These are phyloP conservation scores for Himantopus leucocephalus DNA, from an alignment of 2,113 vertebrate genomes.

Conservation along the genomic window DNA sequence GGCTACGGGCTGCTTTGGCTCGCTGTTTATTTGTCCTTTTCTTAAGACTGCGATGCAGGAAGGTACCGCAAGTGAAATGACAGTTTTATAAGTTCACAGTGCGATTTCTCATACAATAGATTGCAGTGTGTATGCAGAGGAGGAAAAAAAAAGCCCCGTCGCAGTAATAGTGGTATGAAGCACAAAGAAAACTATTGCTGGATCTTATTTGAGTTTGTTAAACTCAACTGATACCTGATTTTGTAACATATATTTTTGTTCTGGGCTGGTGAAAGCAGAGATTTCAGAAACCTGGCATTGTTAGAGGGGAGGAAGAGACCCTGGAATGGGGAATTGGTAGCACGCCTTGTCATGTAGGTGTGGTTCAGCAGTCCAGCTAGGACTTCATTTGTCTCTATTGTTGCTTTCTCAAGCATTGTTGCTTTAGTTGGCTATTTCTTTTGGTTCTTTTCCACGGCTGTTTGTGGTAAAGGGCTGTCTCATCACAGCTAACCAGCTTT, in stretches of 20 bases:
- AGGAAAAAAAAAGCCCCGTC: not conserved
- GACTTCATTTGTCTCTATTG: slow-evolving; percentile 55
- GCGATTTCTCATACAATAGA: not conserved
- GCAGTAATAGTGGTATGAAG: not conserved
- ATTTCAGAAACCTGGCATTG: slow-evolving; percentile 28
- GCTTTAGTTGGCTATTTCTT: not conserved
- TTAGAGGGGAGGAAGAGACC: not conserved
- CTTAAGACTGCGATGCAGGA: not conserved
- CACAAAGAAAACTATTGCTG: not conserved
- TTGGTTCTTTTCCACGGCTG: not conserved
- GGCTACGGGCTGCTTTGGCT: not conserved
- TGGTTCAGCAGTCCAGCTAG: slow-evolving; percentile 52
- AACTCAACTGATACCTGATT: not conserved
- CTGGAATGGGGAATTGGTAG: not conserved
- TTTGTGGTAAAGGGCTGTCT: not conserved
- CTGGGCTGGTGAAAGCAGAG: not conserved
- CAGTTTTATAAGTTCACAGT: not conserved
- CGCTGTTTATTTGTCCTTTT: not conserved
- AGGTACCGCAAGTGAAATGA: not conserved
- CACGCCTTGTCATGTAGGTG: slow-evolving; percentile 56
- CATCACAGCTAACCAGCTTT: not conserved
- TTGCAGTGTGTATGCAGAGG: not conserved
- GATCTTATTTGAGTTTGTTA: not conserved
- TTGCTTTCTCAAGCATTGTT: slow-evolving; percentile 26
- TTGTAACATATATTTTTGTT: not conserved